Evolutionary conservation across 2,888 invertebrate genomes (phyloP), one percentile per base, ranked within the genome.

Genomic region (Cremastinae sp.): DNA sequence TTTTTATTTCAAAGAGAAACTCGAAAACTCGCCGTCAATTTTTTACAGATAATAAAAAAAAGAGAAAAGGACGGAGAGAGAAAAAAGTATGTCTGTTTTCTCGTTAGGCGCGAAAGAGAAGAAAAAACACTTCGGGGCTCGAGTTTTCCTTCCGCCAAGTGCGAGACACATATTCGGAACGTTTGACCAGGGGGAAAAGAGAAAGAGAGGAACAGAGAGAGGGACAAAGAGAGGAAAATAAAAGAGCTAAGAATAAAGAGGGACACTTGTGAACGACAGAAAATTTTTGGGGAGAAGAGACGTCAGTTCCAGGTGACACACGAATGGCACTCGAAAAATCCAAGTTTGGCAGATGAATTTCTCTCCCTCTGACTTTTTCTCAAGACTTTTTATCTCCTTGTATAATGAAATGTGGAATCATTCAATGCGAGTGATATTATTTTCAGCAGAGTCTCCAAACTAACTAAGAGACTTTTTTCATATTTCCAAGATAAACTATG

Each of bases 221-320:
- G n/a, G n/a, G n/a, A n/a, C n/a, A n/a, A n/a, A n/a, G n/a, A n/a
- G n/a, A n/a, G n/a, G n/a, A n/a, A n/a, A n/a, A n/a, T n/a, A 8
- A 37, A 14, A 35, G 37, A 37, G 55, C 10, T 4, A 10, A 16
- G 12, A 41, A 55, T 10, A 56, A 1, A 41, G 41, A 45, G 53
- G 16, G 39, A 20, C 68, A 66, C 62, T 62, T 51, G 74, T 58
- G 49, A 45, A 69, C 69, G 74, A 69, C 69, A 69, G 74, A 61
- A 64, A 22, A 69, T 22, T 75, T 70, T 55, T 65, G 59, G 64
- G 22, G 14, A 7, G 16, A 22, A 53, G 41, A 59, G 2, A 43
- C 65, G 75, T 75, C 75, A 75, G 70, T 49, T 59, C 70, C 75
- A 71, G 75, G 61, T 75, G 75, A 71, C 75, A 55, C 59, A 10